Percentiles rank a stretch among this genome's conserved stretches.
Conservation (phyloP, 2,113 vertebrate species). For the Dascyllus trimaculatus region DNA sequence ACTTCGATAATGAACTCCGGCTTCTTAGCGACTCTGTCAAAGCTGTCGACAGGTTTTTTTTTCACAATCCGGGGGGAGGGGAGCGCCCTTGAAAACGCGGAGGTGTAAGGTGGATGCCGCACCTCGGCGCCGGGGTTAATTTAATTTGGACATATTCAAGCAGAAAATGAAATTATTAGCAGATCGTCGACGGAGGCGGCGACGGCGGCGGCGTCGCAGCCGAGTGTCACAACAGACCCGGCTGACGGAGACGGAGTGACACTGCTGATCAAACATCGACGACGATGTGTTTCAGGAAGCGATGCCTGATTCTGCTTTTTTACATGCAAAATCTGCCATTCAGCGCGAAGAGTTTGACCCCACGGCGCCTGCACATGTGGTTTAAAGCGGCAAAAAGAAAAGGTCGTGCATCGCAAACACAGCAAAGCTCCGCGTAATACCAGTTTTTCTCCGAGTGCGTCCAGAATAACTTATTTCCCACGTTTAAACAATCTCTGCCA, state of each 20-base stretch:
- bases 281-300: no score
- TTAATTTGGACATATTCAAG: constrained; percentile 88
- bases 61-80: constrained; percentile 72
- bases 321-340: no score
- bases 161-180: constrained; percentile 91
- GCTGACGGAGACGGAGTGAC: constrained; percentile 82
- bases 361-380: no score
- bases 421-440: no score
- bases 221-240: constrained; percentile 86
- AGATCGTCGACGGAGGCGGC: constrained; percentile 78
- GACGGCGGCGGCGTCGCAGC: constrained; percentile 80
- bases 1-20: constrained; percentile 81
- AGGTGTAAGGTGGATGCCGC: constrained; percentile 85
- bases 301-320: no score
- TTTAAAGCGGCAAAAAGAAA: no score
- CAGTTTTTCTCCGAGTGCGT: no score
- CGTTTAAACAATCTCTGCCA: no score
- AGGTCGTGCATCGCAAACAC: no score
- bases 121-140: constrained; percentile 85
- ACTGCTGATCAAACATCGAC: constrained; percentile 21
- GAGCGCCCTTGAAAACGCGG: constrained; percentile 80
- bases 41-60: constrained; percentile 81
- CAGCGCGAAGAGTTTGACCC: no score
- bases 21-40: constrained; percentile 81
- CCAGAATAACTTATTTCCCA: no score